Evolutionary conservation across 2,888 invertebrate species (phyloP), one percentile per base, ranked within the genome.

Genomic region (Alsophila aescularia): DNA sequence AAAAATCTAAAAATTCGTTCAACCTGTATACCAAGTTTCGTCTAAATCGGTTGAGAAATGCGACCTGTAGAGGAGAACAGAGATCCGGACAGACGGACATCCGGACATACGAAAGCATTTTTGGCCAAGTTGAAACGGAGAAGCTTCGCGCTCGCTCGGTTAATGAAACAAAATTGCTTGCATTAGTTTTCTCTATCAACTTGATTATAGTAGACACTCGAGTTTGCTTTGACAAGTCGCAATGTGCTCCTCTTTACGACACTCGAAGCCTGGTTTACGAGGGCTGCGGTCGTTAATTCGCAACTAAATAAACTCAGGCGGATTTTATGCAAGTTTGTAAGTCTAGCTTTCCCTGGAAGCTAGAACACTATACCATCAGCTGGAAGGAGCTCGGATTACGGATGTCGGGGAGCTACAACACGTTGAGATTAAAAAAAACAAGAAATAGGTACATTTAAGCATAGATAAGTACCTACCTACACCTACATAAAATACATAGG

Each of bases 221-320:
- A 55, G 50, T 50, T 36, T 57, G 66, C 66, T 70, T 59, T 61
- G 62, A 71, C 68, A 70, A 70, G 62, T 77, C 58, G 64, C 65
- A 71, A 67, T 66, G 64, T 72, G 60, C 69, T 66, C 62, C 61
- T 60, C 63, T 78, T 77, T 72, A 78, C 68, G 73, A 69, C 67
- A 60, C 62, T 67, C 55, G 60, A 70, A 71, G 67, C 66, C 68
- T 57, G 66, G 53, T 70, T 77, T 73, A 75, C 67, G 75, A 73
- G 60, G 62, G 61, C 58, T 67, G 71, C 64, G 73, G 67, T 70
- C 72, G 73, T 79, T 79, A 75, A 79, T 72, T 76, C 72, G 69
- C 63, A 67, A 68, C 71, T 64, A 72, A 73, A 78, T 74, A 75
- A 75, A 70, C 66, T 72, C 52, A 49, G 52, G 58, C 35, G 58